These are phyloP conservation scores for Carduelis carduelis DNA, from an alignment of 2,797 vertebrate genomes.

Conservation along the genomic window DNA sequence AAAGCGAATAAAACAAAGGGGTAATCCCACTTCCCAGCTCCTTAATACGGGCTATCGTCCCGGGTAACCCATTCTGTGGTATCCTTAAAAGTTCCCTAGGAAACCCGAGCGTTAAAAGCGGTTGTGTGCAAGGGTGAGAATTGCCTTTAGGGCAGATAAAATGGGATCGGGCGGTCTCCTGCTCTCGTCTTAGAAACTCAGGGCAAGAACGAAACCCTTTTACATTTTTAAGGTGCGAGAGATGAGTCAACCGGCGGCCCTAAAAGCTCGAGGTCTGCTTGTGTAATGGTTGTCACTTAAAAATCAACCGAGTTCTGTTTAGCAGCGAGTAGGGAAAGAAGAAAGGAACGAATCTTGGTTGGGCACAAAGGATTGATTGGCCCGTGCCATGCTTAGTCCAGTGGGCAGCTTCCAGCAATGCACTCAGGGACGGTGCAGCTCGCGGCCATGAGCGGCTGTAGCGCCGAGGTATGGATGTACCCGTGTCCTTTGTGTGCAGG, in stretches of 20 bases:
- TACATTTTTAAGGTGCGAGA: neutral
- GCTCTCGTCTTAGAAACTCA: neutral
- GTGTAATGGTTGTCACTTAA: neutral
- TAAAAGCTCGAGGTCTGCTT: neutral
- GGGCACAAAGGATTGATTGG: neutral
- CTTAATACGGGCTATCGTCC: neutral
- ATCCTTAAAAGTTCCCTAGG: neutral
- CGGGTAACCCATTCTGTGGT: neutral
- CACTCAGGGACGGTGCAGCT: neutral
- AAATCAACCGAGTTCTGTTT: neutral
- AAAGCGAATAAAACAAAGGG: conserved; percentile 71
- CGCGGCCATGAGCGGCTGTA: conserved; percentile 7
- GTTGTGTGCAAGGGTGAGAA: neutral
- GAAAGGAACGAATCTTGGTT: neutral
- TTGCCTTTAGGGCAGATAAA: conserved; percentile 39
- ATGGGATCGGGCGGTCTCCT: neutral
- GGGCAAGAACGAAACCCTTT: neutral
- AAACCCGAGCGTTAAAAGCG: neutral
- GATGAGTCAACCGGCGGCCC: neutral
- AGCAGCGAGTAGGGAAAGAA: neutral
- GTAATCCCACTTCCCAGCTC: neutral
- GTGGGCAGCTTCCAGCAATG: neutral
- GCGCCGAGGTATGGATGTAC: conserved; percentile 42
- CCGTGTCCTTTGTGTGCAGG: conserved; percentile 66
- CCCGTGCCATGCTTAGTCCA: neutral